Evolutionary conservation across 2,888 invertebrate species (phyloP), one percentile per base, ranked within the genome.

Genomic region (Scaptomyza cyrtandrae): DNA sequence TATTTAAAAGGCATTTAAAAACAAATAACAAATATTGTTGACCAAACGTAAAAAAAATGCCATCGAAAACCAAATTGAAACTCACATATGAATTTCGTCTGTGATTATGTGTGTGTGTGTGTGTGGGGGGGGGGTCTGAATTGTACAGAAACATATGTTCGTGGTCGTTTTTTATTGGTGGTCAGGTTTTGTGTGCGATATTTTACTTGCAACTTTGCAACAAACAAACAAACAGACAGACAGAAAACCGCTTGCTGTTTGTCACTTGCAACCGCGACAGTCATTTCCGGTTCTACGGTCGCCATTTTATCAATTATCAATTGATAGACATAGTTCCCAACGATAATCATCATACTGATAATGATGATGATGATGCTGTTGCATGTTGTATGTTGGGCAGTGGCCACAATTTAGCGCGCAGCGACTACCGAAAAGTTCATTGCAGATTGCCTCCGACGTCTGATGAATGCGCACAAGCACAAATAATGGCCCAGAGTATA

Each of bases 111-210:
- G 7, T 19, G 19, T 11, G 19, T 43, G 43, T 19, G 43, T 2
- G 10, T 16, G n/a, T 6, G n/a, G 14, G 43, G 19, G 43, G 43
- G 19, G 19, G 16, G 19, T 33, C 1, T 48, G 7, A 4, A 24
- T 6, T 16, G 16, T 7, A 31, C 71, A 68, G 68, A 58, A 68
- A 90, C 90, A 90, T 90, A 89, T 90, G 90, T 90, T 90, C 89
- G 90, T 71, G 90, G 90, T 90, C 80, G 1, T 19, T 19, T 19
- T 86, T 84, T 87, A 81, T 85, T 83, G 82, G 90, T 85, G 90
- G 90, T 89, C 76, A 73, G 75, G 62, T 16, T 29, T 6, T 10
- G 37, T 63, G 44, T 62, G 60, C 61, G 67, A 57, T 27, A 6
- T 27, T 46, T 52, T 37, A 37, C 48, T 54, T n/a, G n/a, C n/a